These are phyloP conservation scores for Malurus splendens DNA, from an alignment of 2,797 vertebrate species.

Conservation along the genomic window DNA sequence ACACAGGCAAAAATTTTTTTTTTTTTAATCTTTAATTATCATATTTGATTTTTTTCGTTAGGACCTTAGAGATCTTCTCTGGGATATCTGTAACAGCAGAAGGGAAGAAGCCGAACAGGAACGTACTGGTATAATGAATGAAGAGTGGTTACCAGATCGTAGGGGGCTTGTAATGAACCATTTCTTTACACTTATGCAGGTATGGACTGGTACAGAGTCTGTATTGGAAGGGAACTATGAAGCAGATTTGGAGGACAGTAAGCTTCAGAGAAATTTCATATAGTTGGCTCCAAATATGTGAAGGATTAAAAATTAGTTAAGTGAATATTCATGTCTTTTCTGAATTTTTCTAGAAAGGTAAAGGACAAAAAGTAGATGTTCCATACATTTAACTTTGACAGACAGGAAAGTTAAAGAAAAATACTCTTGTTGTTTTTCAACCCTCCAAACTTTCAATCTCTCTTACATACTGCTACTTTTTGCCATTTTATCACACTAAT, in stretches of 20 bases:
- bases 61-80: slow-evolving; percentile 84
- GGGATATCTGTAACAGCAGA: slow-evolving; percentile 83
- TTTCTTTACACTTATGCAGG: slow-evolving; percentile 86
- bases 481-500: neutral
- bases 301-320: neutral
- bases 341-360: neutral
- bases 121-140: slow-evolving; percentile 64
- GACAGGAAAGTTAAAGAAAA: neutral
- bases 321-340: neutral
- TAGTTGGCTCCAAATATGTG: neutral
- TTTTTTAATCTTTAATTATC: neutral
- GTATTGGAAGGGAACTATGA: neutral
- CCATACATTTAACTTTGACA: neutral
- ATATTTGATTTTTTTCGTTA: slow-evolving; percentile 41
- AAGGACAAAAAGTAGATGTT: neutral
- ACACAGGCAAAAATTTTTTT: neutral
- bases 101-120: slow-evolving; percentile 82
- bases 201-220: slow-evolving; percentile 8
- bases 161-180: slow-evolving; percentile 75
- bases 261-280: neutral
- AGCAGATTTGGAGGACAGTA: neutral
- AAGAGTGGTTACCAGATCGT: slow-evolving; percentile 81
- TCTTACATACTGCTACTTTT: neutral
- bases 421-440: neutral
- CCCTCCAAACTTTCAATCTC: neutral